Percentiles rank a stretch among this genome's conserved stretches.
Conservation (phyloP, 2,113 vertebrate species). For the Glareola pratincola region DNA sequence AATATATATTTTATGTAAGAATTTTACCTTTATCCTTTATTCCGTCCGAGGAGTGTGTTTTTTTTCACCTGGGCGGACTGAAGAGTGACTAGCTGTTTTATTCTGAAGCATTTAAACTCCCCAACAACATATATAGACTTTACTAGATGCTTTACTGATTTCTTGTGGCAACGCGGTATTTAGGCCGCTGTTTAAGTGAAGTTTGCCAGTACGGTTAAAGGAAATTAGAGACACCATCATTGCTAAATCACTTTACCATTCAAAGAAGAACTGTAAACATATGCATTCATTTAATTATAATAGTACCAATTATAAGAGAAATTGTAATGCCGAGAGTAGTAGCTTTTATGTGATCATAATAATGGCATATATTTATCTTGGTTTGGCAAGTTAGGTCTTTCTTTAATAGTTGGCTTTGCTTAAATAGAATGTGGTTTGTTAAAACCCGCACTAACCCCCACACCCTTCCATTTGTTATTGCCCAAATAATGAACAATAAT, state of each 20-base stretch:
- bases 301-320: slow-evolving; percentile 84
- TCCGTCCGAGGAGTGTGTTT: neutral
- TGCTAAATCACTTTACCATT: slow-evolving; percentile 83
- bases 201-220: slow-evolving; percentile 80
- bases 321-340: slow-evolving; percentile 75
- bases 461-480: slow-evolving; percentile 83
- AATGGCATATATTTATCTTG: slow-evolving; percentile 91
- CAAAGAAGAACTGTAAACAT: slow-evolving; percentile 84
- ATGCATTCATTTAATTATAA: slow-evolving; percentile 86
- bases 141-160: slow-evolving; percentile 77
- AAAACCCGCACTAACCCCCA: slow-evolving; percentile 82
- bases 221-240: slow-evolving; percentile 86
- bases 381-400: slow-evolving; percentile 86
- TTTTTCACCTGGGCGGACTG: neutral
- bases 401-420: slow-evolving; percentile 86
- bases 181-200: slow-evolving; percentile 78
- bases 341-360: slow-evolving; percentile 86
- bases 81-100: slow-evolving; percentile 29
- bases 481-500: slow-evolving; percentile 81
- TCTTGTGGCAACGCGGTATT: slow-evolving; percentile 77
- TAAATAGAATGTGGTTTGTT: slow-evolving; percentile 86
- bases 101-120: slow-evolving; percentile 56
- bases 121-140: slow-evolving; percentile 55
- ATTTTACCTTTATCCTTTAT: neutral
- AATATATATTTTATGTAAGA: neutral